Evolutionary conservation across 2,113 vertebrate genomes (phyloP).

Genomic region (Petroica traversi): DNA sequence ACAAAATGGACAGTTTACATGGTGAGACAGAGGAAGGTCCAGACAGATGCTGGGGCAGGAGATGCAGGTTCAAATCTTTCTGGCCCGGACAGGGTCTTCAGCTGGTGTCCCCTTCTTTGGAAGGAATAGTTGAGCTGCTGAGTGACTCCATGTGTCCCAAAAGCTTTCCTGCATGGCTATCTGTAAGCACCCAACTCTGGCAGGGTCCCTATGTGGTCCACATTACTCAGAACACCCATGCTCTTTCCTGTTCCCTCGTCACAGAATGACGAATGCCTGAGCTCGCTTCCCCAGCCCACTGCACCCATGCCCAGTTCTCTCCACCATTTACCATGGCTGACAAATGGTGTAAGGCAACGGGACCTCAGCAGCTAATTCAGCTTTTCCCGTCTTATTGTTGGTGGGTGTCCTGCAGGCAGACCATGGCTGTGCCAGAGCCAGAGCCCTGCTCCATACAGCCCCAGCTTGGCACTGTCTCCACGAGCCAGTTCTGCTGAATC

Average conservation of each 20-base stretch:
- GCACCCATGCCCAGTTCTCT: neutral
- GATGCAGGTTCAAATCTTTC: neutral
- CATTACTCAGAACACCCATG: neutral
- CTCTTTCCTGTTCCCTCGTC: neutral
- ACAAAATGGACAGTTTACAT: neutral
- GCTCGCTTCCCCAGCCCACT: neutral
- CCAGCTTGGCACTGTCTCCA: fast-evolving
- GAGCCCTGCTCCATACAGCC: neutral
- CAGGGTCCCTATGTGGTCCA: neutral
- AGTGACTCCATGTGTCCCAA: neutral
- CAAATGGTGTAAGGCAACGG: neutral
- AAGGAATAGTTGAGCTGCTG: neutral
- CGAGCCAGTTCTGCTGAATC: neutral
- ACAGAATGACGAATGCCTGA: neutral
- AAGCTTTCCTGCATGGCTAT: neutral
- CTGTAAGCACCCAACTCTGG: neutral
- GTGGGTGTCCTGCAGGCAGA: fast-evolving
- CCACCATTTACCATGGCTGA: neutral
- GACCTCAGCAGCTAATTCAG: neutral
- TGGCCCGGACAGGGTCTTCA: neutral
- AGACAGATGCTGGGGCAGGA: neutral
- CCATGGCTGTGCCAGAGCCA: neutral
- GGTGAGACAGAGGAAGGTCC: neutral
- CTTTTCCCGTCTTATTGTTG: neutral
- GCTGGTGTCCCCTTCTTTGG: neutral